Conservation (phyloP, 2,797 vertebrate genomes). For the Catostomus latipinnis region DNA sequence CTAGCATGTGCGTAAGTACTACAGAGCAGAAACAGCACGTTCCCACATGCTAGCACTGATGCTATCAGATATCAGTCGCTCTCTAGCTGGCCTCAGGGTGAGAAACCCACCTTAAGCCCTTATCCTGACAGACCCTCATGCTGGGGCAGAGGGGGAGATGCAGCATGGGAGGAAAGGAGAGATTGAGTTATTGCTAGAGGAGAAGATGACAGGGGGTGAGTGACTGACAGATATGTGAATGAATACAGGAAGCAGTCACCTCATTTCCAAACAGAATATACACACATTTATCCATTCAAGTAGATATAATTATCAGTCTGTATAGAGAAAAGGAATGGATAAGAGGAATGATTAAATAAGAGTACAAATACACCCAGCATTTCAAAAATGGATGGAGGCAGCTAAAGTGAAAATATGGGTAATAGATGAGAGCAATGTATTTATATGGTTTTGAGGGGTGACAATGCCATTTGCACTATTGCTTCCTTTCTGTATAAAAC, state of each 20-base stretch:
- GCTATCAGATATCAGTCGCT: slow-evolving; percentile 52
- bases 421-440: too few relatives aligned
- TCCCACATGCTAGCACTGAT: slow-evolving; percentile 51
- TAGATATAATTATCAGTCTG: slow-evolving; percentile 24
- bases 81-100: slow-evolving; percentile 49
- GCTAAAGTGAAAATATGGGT: background rate
- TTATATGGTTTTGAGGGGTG: background rate
- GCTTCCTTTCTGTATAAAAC: background rate
- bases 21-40: slow-evolving; percentile 23
- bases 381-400: too few relatives aligned
- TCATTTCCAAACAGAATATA: slow-evolving; percentile 29
- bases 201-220: background rate
- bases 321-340: slow-evolving; percentile 5
- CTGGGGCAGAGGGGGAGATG: slow-evolving; percentile 6
- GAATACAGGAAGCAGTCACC: slow-evolving; percentile 26
- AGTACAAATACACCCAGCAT: background rate
- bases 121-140: slow-evolving; percentile 40
- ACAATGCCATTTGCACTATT: background rate
- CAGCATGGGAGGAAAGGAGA: slow-evolving; percentile 14
- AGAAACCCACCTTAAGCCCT: slow-evolving; percentile 38
- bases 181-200: slow-evolving; percentile 6
- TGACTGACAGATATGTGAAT: slow-evolving; percentile 46
- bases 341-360: background rate
- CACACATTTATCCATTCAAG: slow-evolving; percentile 24
- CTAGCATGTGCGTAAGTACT: slow-evolving; percentile 29